These are phyloP conservation scores for Idaea dimidiata DNA, from an alignment of 2,888 invertebrate genomes.

Conservation along the genomic window DNA sequence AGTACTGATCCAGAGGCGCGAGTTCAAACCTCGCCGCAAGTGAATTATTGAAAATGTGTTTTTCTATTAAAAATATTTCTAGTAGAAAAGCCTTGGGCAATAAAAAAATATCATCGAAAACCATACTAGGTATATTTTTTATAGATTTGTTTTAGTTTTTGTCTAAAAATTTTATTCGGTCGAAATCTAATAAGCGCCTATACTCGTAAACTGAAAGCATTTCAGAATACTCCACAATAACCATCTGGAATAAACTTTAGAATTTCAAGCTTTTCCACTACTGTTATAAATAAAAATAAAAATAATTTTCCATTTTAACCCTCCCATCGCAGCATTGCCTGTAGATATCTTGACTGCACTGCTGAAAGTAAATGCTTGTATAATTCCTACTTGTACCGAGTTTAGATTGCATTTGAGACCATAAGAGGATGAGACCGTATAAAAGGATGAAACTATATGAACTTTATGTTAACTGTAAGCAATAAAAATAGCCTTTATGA, in stretches of 20 bases:
- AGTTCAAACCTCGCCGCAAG: too few relatives aligned
- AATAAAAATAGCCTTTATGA: slow-evolving; percentile 79
- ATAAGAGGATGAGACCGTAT: slow-evolving; percentile 63
- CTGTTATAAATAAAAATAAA: slow-evolving; percentile 49
- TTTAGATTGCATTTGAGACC: slow-evolving; percentile 76
- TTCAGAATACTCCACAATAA: background rate
- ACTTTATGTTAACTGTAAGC: slow-evolving; percentile 75
- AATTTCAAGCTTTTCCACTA: slow-evolving; percentile 13
- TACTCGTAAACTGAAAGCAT: background rate
- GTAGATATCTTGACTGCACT: slow-evolving; percentile 75
- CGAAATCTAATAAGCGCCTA: background rate
- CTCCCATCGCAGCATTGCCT: slow-evolving; percentile 42
- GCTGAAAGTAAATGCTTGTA: slow-evolving; percentile 76
- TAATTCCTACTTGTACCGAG: slow-evolving; percentile 72
- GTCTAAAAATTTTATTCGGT: background rate
- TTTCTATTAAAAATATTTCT: too few relatives aligned
- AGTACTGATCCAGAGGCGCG: too few relatives aligned
- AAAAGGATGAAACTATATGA: slow-evolving; percentile 73
- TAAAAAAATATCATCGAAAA: too few relatives aligned
- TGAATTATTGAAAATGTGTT: too few relatives aligned
- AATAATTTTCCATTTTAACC: slow-evolving; percentile 64
- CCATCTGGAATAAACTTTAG: background rate
- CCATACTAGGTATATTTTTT: too few relatives aligned
- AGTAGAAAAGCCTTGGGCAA: too few relatives aligned
- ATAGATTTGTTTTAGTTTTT: background rate